phyloP scores from a whole-genome alignment of 2,888 invertebrate species.

The Plemyria rubiginata region DNA sequence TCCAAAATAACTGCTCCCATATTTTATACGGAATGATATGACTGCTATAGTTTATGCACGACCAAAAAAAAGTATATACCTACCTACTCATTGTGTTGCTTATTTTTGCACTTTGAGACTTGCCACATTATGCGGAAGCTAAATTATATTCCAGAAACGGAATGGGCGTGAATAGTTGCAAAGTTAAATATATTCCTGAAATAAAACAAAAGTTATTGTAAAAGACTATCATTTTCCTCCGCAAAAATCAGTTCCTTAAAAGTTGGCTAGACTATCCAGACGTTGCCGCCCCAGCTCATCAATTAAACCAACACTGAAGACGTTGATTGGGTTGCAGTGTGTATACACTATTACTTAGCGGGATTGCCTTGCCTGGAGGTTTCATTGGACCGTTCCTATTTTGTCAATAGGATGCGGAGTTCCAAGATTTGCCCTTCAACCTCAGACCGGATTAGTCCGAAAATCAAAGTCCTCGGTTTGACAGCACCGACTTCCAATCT shows the following conservation, averaged over 20 bases:
- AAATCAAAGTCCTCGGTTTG: not conserved
- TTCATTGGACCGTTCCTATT: not conserved
- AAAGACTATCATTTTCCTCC: too few species aligned
- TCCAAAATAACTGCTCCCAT: too few species aligned
- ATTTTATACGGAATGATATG: too few species aligned
- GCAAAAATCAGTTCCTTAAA: not conserved
- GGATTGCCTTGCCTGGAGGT: conserved; percentile 2
- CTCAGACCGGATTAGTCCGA: not conserved
- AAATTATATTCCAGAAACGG: not conserved
- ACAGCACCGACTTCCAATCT: too few species aligned
- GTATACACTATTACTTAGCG: not conserved
- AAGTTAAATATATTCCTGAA: not conserved
- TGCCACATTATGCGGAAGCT: not conserved
- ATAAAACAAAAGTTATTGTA: not conserved
- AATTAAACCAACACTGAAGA: not conserved
- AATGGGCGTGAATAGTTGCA: not conserved
- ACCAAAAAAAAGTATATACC: too few species aligned
- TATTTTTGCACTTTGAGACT: too few species aligned
- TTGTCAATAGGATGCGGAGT: conserved; percentile 4
- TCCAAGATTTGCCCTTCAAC: not conserved
- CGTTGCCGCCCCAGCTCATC: not conserved
- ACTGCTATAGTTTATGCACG: too few species aligned
- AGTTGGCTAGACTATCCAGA: not conserved
- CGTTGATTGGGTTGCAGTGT: conserved; percentile 1
- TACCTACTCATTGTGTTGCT: too few species aligned